phyloP scores from a whole-genome alignment of 2,797 vertebrate species.

The Paratrypauchen microcephalus region DNA sequence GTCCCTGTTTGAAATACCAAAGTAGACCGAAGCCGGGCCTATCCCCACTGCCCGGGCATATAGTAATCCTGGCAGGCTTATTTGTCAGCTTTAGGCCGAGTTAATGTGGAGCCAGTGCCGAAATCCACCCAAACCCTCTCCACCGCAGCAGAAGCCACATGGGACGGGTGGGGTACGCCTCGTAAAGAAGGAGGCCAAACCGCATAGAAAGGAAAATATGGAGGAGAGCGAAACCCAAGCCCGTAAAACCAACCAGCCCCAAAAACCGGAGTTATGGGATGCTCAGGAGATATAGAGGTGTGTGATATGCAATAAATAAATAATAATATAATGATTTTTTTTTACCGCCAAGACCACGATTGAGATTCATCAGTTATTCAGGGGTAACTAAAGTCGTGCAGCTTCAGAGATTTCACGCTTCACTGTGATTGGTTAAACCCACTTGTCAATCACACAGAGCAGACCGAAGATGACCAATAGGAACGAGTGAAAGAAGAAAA shows the following conservation, averaged over 20 bases:
- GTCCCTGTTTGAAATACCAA: conserved; percentile 6
- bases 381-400: too few relatives aligned
- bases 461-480: too few relatives aligned
- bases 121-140: conserved; percentile 53
- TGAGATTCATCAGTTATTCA: too few relatives aligned
- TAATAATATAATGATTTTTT: too few relatives aligned
- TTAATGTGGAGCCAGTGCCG: conserved; percentile 35
- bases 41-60: conserved; percentile 26
- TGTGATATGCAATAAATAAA: background rate
- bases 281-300: conserved; percentile 1
- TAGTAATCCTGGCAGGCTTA: conserved; percentile 32
- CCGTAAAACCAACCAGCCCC: conserved; percentile 30
- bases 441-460: too few relatives aligned
- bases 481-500: too few relatives aligned
- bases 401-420: too few relatives aligned
- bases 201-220: conserved; percentile 23
- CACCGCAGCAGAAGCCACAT: conserved; percentile 53
- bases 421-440: too few relatives aligned
- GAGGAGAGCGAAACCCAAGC: conserved; percentile 28
- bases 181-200: conserved; percentile 36
- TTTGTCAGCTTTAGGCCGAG: conserved; percentile 32
- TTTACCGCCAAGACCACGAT: too few relatives aligned
- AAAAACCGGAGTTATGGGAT: conserved; percentile 25
- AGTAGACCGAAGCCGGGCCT: conserved; percentile 11
- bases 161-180: conserved; percentile 36